Percentiles rank a stretch among this genome's conserved stretches.
Conservation (phyloP, 1,140 invertebrate genomes). For the Papilio dardanus region DNA sequence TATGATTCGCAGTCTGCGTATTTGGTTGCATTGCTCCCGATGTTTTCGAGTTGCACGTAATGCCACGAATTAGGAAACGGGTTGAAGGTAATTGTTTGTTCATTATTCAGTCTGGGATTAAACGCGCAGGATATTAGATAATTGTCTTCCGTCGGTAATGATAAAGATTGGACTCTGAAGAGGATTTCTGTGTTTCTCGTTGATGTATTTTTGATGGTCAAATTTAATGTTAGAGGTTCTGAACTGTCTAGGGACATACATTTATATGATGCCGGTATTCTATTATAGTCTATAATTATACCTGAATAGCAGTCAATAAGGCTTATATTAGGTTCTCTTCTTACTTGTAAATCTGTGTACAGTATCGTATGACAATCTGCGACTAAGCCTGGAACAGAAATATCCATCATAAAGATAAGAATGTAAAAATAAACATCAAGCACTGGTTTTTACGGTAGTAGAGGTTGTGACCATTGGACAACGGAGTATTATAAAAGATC, state of each 20-base stretch:
- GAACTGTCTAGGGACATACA: constrained; percentile 59
- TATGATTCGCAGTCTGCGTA: constrained; percentile 69
- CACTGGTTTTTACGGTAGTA: too few relatives aligned
- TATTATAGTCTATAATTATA: constrained; percentile 57
- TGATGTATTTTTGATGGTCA: constrained; percentile 56
- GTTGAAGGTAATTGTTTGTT: constrained; percentile 76
- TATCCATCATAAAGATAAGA: background rate
- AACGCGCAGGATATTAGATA: constrained; percentile 68
- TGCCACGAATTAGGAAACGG: constrained; percentile 84
- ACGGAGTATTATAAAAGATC: too few relatives aligned
- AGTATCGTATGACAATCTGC: constrained; percentile 80
- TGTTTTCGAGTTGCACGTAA: constrained; percentile 78
- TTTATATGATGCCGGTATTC: constrained; percentile 60
- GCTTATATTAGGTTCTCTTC: constrained; percentile 57
- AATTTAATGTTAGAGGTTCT: constrained; percentile 64
- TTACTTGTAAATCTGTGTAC: constrained; percentile 83
- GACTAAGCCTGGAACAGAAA: constrained; percentile 71
- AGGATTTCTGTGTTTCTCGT: constrained; percentile 52
- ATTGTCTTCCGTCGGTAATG: constrained; percentile 67
- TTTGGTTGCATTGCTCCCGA: constrained; percentile 52
- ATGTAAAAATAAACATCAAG: too few relatives aligned
- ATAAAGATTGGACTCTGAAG: constrained; percentile 71
- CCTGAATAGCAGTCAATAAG: constrained; percentile 63
- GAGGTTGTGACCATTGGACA: too few relatives aligned
- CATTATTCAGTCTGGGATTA: constrained; percentile 54